Evolutionary conservation across 1,140 invertebrate genomes (phyloP).

Genomic region (Drosophila arawakana): DNA sequence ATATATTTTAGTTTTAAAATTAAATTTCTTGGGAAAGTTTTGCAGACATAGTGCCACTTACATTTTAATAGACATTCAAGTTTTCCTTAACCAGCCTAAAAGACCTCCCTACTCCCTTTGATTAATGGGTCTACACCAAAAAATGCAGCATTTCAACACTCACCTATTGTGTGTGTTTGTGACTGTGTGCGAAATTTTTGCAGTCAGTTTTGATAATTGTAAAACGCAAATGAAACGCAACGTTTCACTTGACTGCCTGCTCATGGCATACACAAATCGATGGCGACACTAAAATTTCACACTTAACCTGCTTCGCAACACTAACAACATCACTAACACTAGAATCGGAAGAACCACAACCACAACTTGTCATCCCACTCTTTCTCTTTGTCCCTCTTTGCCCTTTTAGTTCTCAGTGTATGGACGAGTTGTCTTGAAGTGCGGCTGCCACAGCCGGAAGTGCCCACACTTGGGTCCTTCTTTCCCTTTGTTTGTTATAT

Average conservation of each 20-base stretch:
- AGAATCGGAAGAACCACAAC: background rate
- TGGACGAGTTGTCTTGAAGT: constrained; percentile 28
- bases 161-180: constrained; percentile 1
- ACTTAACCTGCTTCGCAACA: constrained; percentile 73
- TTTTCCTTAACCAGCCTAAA: too few species aligned
- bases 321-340: background rate
- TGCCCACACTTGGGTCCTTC: constrained; percentile 17
- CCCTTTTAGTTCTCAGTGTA: too few species aligned
- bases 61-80: too few species aligned
- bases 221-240: constrained; percentile 67
- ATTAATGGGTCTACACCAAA: background rate
- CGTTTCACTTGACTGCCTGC: constrained; percentile 35
- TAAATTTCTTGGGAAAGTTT: too few species aligned
- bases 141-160: background rate
- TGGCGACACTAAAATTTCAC: constrained; percentile 58
- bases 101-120: too few species aligned
- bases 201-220: constrained; percentile 65
- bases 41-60: too few species aligned
- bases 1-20: too few species aligned
- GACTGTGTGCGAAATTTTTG: background rate
- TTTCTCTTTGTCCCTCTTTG: constrained; percentile 1
- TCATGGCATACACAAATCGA: constrained; percentile 41
- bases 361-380: constrained; percentile 55
- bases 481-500: constrained; percentile 22
- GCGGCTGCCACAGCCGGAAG: constrained; percentile 20